Evolutionary conservation across 2,888 invertebrate species (phyloP), one percentile per base, ranked within the genome.

Genomic region (Encarsia formosa): DNA sequence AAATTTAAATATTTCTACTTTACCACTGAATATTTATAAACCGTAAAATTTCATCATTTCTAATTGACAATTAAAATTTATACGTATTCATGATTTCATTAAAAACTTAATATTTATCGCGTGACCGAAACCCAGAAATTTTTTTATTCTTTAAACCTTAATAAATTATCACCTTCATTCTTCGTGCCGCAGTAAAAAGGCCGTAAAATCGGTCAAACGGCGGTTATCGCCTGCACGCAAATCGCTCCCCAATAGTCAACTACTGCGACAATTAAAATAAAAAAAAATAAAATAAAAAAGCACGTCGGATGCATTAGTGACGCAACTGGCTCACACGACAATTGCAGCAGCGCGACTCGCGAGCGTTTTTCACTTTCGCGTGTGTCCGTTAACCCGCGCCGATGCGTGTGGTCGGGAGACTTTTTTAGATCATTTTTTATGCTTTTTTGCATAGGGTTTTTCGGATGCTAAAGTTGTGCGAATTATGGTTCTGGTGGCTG

Each of bases 241-340:
- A 32, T 42, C 16, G 19, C 20, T 35, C 37, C 20, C 26, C 26
- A 49, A 41, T 49, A n/a, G 31, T 31, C 4, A 4, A 18, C 31
- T 18, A 2, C 15, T 6, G 13, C 19, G 19, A 13, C 13, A 38
- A 22, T 22, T 22, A 38, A 9, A 16, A n/a, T 20, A n/a, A 8
- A 18, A 6, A 19, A 8, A 15, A 8, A n/a, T 18, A 34, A n/a
- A 11, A 42, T 11, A 54, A 52, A 43, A 50, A 31, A 49, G 31
- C 24, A 52, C 35, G 56, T 58, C n/a, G 15, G n/a, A 37, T 13
- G n/a, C 32, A 37, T 26, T 2, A 49, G 38, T 24, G 56, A 49
- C 57, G 47, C 60, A 58, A 60, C 56, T 63, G 63, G 66, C 71
- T 73, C 73, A 61, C 73, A 73, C 73, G 73, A 62, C 60, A 73